A percentile compares a stretch with the other conserved stretches of the same genome.
These are phyloP conservation scores for Dasysyrphus tricinctus DNA, from an alignment of 2,888 invertebrate genomes.

Conservation along the genomic window DNA sequence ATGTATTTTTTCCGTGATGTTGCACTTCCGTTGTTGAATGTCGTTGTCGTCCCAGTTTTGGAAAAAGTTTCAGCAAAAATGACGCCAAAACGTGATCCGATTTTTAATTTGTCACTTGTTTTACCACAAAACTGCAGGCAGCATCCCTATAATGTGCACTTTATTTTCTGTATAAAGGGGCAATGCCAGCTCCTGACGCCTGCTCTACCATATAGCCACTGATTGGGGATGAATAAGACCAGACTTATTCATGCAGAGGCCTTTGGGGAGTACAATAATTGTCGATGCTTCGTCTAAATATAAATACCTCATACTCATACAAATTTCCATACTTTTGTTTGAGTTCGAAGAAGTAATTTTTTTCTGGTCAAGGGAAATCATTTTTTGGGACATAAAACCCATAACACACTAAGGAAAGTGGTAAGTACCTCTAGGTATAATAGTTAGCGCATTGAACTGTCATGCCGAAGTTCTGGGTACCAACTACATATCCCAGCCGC, in stretches of 20 bases:
- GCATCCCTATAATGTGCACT: conserved; percentile 60
- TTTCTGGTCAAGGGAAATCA: no score
- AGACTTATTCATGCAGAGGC: background rate
- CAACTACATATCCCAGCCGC: no score
- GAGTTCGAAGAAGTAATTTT: no score
- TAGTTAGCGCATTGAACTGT: no score
- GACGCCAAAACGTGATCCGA: conserved; percentile 73
- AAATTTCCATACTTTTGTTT: no score
- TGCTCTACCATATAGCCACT: background rate
- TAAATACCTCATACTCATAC: no score
- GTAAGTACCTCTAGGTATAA: no score
- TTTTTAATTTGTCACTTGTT: conserved; percentile 71
- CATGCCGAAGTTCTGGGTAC: no score
- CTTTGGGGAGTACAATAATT: background rate
- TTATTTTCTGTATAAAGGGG: conserved; percentile 14
- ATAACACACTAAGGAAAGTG: no score
- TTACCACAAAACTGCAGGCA: conserved; percentile 48
- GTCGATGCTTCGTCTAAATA: no score
- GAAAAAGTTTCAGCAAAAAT: conserved; percentile 55
- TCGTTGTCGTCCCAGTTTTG: conserved; percentile 58
- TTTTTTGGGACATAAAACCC: no score
- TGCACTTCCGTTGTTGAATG: conserved; percentile 68
- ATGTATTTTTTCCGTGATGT: conserved; percentile 68
- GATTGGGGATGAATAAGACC: conserved; percentile 1
- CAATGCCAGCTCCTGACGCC: background rate